These are phyloP conservation scores for Xenopus petersii DNA, from an alignment of 2,797 vertebrate species.

Conservation along the genomic window DNA sequence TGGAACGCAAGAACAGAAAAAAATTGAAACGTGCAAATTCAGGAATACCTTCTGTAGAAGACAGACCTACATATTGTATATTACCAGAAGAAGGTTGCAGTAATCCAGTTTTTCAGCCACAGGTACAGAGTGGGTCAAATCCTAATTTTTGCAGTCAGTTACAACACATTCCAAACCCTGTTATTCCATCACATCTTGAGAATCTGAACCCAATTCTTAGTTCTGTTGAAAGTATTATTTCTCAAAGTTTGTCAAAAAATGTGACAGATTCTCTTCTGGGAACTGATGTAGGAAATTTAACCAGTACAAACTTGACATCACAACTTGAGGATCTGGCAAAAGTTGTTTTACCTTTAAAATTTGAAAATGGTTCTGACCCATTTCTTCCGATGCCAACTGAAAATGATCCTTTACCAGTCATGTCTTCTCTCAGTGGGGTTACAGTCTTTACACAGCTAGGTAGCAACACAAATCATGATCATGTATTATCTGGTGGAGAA, in stretches of 20 bases:
- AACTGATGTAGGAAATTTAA: slow-evolving; percentile 64
- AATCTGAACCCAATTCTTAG: slow-evolving; percentile 69
- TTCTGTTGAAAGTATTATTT: slow-evolving; percentile 63
- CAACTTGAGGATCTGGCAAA: slow-evolving; percentile 70
- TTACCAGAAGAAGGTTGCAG: slow-evolving; percentile 57
- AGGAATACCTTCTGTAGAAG: slow-evolving; percentile 57
- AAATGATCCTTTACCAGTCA: slow-evolving; percentile 68
- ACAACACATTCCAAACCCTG: slow-evolving; percentile 62
- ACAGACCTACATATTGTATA: slow-evolving; percentile 61
- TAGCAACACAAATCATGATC: slow-evolving; percentile 60
- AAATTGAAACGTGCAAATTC: slow-evolving; percentile 58
- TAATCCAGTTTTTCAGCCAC: slow-evolving; percentile 62
- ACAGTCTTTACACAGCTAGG: slow-evolving; percentile 75
- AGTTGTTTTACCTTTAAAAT: slow-evolving; percentile 75
- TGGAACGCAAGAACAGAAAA: slow-evolving; percentile 75
- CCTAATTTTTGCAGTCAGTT: slow-evolving; percentile 60
- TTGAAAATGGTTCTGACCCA: slow-evolving; percentile 83
- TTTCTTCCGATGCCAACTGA: slow-evolving; percentile 85
- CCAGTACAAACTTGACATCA: slow-evolving; percentile 63
- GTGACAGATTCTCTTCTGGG: slow-evolving; percentile 63
- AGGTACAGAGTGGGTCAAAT: slow-evolving; percentile 64
- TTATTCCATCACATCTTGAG: slow-evolving; percentile 68
- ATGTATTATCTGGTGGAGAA: slow-evolving; percentile 65
- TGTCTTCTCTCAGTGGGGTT: slow-evolving; percentile 74
- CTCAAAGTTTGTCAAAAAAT: slow-evolving; percentile 66